Conservation (phyloP, 2,113 vertebrate genomes). For the Guaruba guarouba region DNA sequence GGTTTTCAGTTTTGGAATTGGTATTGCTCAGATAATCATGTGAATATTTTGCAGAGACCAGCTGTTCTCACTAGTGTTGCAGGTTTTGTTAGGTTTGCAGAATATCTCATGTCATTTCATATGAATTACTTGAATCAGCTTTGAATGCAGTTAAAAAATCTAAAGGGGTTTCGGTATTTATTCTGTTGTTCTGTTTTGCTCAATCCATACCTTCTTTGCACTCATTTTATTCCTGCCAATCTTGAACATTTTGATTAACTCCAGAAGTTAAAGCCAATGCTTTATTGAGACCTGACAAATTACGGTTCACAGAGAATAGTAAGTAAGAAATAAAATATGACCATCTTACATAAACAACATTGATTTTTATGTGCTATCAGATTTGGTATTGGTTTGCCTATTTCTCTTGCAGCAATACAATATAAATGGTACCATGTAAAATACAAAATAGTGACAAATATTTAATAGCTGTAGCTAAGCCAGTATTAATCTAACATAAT, state of each 20-base stretch:
- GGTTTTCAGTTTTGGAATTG: not conserved
- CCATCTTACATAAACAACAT: not conserved
- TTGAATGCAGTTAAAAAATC: not conserved
- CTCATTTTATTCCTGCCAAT: not conserved
- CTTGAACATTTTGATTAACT: not conserved
- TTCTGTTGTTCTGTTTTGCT: not conserved
- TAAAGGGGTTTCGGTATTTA: not conserved
- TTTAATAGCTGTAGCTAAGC: not conserved
- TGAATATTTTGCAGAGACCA: not conserved
- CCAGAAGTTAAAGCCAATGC: not conserved
- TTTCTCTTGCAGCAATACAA: not conserved
- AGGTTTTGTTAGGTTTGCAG: not conserved
- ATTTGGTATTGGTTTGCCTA: not conserved
- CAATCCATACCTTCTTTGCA: not conserved
- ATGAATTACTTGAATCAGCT: not conserved
- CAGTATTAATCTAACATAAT: not conserved
- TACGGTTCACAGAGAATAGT: not conserved
- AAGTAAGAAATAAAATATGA: not conserved
- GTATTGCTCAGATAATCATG: not conserved
- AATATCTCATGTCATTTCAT: not conserved
- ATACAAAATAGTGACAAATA: not conserved
- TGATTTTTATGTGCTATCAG: not conserved
- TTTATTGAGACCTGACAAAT: not conserved
- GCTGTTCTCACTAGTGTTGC: not conserved
- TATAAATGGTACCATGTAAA: not conserved